Conservation (phyloP, 2,113 vertebrate genomes). For the Pelmatolapia mariae region DNA sequence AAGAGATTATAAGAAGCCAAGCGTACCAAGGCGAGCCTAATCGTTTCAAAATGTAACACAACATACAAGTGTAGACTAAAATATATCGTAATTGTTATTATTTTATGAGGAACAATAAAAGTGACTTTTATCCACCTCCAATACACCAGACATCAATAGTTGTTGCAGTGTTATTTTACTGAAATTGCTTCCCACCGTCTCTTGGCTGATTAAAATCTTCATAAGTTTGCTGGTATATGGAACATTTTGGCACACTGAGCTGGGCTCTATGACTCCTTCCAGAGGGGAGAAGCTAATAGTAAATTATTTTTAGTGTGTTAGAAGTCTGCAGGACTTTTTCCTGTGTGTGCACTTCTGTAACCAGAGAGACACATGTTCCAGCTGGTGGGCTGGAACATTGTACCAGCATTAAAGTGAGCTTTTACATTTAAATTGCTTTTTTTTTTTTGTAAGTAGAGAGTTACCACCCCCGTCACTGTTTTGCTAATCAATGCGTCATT, state of each 20-base stretch:
- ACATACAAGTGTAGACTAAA: background rate
- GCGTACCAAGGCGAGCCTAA: rapidly evolving
- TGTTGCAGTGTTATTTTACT: background rate
- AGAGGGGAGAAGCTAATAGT: background rate
- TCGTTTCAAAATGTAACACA: background rate
- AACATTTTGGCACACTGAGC: background rate
- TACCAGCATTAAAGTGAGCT: background rate
- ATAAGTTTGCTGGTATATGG: background rate
- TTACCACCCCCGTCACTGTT: background rate
- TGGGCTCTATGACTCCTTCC: background rate
- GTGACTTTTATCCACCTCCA: background rate
- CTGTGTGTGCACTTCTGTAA: background rate
- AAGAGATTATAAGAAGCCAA: background rate
- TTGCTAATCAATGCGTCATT: background rate
- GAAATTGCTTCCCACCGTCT: background rate
- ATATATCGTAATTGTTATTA: background rate
- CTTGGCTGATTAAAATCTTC: background rate
- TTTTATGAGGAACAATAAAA: background rate
- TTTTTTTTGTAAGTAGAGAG: background rate
- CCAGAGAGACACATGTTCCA: background rate
- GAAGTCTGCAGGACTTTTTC: background rate
- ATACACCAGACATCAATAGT: background rate
- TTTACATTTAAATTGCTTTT: background rate
- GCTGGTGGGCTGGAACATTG: background rate
- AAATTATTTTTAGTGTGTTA: background rate